These are phyloP conservation scores for Drosophila parthenogenetica DNA, from an alignment of 2,888 invertebrate genomes.

Conservation along the genomic window DNA sequence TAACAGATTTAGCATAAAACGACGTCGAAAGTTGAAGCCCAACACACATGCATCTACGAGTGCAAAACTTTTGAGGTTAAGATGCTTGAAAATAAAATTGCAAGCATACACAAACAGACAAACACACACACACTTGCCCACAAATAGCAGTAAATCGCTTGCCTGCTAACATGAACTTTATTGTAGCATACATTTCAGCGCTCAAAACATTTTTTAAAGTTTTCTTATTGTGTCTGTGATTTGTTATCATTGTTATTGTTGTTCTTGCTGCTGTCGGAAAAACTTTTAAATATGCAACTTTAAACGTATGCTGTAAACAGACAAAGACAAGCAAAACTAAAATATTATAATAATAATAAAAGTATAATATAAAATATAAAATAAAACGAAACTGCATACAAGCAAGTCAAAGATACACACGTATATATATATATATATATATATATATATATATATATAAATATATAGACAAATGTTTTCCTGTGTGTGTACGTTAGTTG, in stretches of 20 bases:
- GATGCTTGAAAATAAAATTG: constrained; percentile 72
- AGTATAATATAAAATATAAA: constrained; percentile 40
- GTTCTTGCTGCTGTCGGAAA: constrained; percentile 12
- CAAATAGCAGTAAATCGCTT: constrained; percentile 20
- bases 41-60: constrained; percentile 60
- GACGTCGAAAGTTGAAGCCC: constrained; percentile 35
- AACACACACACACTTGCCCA: constrained; percentile 13
- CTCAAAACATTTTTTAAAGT: constrained; percentile 40
- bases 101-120: constrained; percentile 21
- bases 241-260: constrained; percentile 20
- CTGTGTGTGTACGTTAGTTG: constrained; percentile 13
- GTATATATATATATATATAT: background rate
- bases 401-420: constrained; percentile 14
- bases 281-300: constrained; percentile 56
- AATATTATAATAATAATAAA: constrained; percentile 45
- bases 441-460: background rate
- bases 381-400: constrained; percentile 23
- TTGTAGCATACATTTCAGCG: constrained; percentile 56
- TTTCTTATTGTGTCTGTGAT: constrained; percentile 24
- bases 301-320: constrained; percentile 49
- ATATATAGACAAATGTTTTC: constrained; percentile 6
- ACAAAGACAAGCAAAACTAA: constrained; percentile 31
- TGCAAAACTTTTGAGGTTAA: constrained; percentile 76
- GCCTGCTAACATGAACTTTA: constrained; percentile 42
- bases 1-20: constrained; percentile 70